Conservation (phyloP, 2,888 invertebrate genomes). For the Kuschelorhynchus macadamiae region DNA sequence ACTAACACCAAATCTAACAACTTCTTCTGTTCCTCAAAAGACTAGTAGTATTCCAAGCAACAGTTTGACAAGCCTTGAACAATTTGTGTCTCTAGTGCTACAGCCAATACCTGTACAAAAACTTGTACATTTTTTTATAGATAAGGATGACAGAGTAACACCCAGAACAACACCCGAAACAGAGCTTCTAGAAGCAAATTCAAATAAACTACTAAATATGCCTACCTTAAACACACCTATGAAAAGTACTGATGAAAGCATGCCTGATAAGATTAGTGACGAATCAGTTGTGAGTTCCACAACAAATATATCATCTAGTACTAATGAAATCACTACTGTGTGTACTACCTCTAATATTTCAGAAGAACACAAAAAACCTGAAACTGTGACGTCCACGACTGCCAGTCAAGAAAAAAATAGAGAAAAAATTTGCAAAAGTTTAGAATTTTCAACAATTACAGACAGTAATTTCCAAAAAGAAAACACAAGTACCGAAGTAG, state of each 20-base stretch:
- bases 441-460: constrained; percentile 53
- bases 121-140: constrained; percentile 20
- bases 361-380: constrained; percentile 26
- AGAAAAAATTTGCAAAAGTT: constrained; percentile 31
- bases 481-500: constrained; percentile 48
- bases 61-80: constrained; percentile 19
- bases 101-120: constrained; percentile 29
- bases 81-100: constrained; percentile 28
- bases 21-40: not conserved
- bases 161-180: not conserved
- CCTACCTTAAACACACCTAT: constrained; percentile 31
- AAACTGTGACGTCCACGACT: constrained; percentile 28
- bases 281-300: constrained; percentile 2
- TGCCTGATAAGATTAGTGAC: not conserved
- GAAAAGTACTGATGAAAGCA: constrained; percentile 11
- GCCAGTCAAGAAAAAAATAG: constrained; percentile 29
- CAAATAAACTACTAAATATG: constrained; percentile 21
- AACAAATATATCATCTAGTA: not conserved
- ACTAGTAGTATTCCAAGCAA: not conserved
- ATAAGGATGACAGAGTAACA: not conserved
- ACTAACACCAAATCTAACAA: not conserved
- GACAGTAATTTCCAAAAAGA: constrained; percentile 51
- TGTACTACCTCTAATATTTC: too few species aligned
- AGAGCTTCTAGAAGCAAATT: constrained; percentile 2
- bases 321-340: constrained; percentile 2